These are phyloP conservation scores for Hirtodrosophila trivittata DNA, from an alignment of 2,888 invertebrate species.

Conservation along the genomic window DNA sequence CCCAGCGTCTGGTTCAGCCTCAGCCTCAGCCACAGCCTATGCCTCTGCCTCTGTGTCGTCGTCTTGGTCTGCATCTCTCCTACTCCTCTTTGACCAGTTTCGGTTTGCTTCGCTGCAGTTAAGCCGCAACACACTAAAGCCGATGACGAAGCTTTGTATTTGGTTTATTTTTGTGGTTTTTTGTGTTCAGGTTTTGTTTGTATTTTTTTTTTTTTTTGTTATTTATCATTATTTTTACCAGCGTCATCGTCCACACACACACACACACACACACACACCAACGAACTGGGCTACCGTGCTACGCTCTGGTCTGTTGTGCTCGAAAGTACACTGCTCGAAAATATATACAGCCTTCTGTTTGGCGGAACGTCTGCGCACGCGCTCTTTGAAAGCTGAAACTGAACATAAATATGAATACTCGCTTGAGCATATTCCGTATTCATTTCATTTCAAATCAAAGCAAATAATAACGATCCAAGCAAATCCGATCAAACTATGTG, in stretches of 20 bases:
- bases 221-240: constrained; percentile 77
- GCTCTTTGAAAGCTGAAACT: constrained; percentile 17
- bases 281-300: constrained; percentile 80
- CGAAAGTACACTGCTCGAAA: constrained; percentile 65
- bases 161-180: constrained; percentile 62
- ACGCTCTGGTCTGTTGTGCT: constrained; percentile 68
- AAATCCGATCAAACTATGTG: too few species aligned
- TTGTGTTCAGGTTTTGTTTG: constrained; percentile 77
- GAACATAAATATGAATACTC: constrained; percentile 18
- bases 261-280: constrained; percentile 27
- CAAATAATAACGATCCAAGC: constrained; percentile 22
- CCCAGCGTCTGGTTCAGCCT: too few species aligned
- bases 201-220: constrained; percentile 47
- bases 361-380: constrained; percentile 39
- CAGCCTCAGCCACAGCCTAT: too few species aligned
- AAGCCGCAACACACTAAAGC: constrained; percentile 75
- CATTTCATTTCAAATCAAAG: constrained; percentile 43
- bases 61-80: constrained; percentile 5
- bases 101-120: constrained; percentile 71
- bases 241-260: constrained; percentile 70
- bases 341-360: constrained; percentile 18
- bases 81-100: constrained; percentile 49
- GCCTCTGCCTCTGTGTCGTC: constrained; percentile 4
- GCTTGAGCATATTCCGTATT: constrained; percentile 25
- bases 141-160: constrained; percentile 66